Conservation (phyloP, 2,113 vertebrate species). For the Variabilichromis moorii region DNA sequence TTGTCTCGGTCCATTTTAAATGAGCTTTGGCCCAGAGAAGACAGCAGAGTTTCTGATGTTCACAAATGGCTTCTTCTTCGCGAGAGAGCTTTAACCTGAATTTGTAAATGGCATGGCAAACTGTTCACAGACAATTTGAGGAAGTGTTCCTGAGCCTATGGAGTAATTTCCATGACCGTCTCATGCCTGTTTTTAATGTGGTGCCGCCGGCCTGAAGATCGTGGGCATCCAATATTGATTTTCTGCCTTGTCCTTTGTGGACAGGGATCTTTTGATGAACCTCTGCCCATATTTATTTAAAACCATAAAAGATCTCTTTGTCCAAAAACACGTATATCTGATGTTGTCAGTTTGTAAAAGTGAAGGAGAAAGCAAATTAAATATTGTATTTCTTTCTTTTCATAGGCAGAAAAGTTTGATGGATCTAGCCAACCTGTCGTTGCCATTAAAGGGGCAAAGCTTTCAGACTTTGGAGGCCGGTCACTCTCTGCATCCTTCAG, state of each 20-base stretch:
- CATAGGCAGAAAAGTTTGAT: slow-evolving; percentile 90
- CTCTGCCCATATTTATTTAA: neutral
- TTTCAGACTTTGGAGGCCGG: slow-evolving; percentile 94
- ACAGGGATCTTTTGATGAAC: neutral
- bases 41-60: neutral
- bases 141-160: neutral
- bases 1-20: neutral
- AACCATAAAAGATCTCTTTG: neutral
- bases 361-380: neutral
- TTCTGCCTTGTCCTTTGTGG: neutral
- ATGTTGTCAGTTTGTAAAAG: neutral
- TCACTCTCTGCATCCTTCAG: slow-evolving; percentile 87
- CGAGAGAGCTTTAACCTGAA: neutral
- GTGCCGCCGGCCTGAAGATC: neutral
- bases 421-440: slow-evolving; percentile 87
- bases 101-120: neutral
- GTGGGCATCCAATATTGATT: neutral
- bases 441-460: slow-evolving; percentile 88
- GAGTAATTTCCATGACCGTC: neutral
- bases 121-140: neutral
- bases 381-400: neutral
- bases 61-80: neutral
- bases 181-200: neutral
- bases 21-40: neutral
- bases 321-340: neutral